A percentile compares a stretch with the other conserved stretches of the same genome.
Evolutionary conservation across 2,888 invertebrate species (phyloP).

Genomic region (Polymixis flavicincta): DNA sequence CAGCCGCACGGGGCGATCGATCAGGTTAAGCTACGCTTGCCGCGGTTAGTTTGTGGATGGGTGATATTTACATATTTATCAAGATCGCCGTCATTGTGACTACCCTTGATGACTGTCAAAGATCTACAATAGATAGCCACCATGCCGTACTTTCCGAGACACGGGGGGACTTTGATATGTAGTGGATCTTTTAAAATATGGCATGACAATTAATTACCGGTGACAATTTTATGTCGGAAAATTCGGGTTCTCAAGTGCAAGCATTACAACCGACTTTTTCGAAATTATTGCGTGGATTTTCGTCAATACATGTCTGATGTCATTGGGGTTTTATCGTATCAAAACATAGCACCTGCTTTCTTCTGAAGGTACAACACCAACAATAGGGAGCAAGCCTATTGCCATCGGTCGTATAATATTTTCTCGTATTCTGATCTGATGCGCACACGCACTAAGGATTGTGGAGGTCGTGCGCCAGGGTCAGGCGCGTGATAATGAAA

Average conservation of each 20-base stretch:
- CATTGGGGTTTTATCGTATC: background rate
- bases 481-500: conserved; percentile 23
- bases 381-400: background rate
- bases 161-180: too few relatives aligned
- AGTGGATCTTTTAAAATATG: background rate
- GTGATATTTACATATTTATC: too few relatives aligned
- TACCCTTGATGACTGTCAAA: too few relatives aligned
- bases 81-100: too few relatives aligned
- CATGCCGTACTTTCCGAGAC: too few relatives aligned
- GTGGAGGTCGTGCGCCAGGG: conserved; percentile 18
- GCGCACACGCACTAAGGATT: conserved; percentile 7
- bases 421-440: conserved; percentile 8
- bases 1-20: too few relatives aligned
- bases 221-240: background rate
- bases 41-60: too few relatives aligned
- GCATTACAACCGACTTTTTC: background rate
- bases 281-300: background rate
- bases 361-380: background rate
- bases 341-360: background rate
- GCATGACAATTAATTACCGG: background rate
- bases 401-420: background rate
- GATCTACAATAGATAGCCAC: too few relatives aligned
- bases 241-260: background rate
- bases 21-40: too few relatives aligned
- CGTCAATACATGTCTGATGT: background rate